Conservation (phyloP, 2,113 vertebrate genomes). For the Rhodinocichla rosea region DNA sequence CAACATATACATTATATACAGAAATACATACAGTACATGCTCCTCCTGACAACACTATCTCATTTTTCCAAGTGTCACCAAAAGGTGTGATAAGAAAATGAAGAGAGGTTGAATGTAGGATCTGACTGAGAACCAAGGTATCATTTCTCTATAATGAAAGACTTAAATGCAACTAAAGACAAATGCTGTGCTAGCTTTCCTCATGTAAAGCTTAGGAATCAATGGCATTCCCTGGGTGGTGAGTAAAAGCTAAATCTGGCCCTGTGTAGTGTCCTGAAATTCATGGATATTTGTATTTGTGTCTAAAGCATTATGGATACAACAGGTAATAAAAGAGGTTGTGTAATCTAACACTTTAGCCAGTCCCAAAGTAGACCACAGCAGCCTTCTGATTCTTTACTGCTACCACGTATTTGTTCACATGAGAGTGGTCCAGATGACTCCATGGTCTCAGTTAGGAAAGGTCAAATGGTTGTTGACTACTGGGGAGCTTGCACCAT, state of each 20-base stretch:
- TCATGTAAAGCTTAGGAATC: neutral
- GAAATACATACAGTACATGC: constrained; percentile 65
- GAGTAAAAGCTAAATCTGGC: constrained; percentile 1
- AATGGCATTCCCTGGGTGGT: neutral
- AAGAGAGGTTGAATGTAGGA: neutral
- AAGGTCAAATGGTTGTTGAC: neutral
- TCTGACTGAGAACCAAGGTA: neutral
- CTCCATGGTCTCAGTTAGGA: constrained; percentile 11
- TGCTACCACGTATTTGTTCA: neutral
- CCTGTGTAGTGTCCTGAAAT: neutral
- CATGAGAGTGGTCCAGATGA: neutral
- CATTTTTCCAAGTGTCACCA: constrained; percentile 50
- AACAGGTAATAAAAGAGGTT: constrained; percentile 34
- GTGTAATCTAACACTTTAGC: constrained; percentile 14
- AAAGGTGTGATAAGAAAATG: constrained; percentile 1
- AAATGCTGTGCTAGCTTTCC: constrained; percentile 3
- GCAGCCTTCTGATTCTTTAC: constrained; percentile 27
- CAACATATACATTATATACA: constrained; percentile 74
- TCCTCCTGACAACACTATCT: constrained; percentile 67
- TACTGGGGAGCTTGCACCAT: constrained; percentile 13
- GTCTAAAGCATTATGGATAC: neutral
- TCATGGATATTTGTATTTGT: neutral
- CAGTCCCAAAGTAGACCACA: constrained; percentile 29
- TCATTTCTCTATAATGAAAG: neutral
- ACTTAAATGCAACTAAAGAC: neutral